Conservation (phyloP, 2,888 invertebrate species). For the Thyatira batis region DNA sequence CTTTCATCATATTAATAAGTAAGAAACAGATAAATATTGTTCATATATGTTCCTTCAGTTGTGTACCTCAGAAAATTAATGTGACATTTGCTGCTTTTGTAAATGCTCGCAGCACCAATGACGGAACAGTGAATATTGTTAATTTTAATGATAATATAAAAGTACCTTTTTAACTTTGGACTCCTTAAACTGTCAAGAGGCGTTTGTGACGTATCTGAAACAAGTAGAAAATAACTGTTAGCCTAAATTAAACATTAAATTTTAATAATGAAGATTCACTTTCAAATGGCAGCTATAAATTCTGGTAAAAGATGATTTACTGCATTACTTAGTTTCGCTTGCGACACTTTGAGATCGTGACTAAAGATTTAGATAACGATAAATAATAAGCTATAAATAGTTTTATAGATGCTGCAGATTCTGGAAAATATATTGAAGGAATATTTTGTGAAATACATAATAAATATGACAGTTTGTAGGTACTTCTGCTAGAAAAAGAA, state of each 20-base stretch:
- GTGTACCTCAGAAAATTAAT: too few relatives aligned
- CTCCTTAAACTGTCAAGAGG: slow-evolving; percentile 57
- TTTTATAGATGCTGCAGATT: not conserved
- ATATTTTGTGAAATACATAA: too few relatives aligned
- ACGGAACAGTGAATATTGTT: slow-evolving; percentile 26
- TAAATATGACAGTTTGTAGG: too few relatives aligned
- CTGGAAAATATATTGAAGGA: too few relatives aligned
- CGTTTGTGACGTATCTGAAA: slow-evolving; percentile 67
- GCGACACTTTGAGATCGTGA: not conserved
- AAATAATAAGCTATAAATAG: not conserved
- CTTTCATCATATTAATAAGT: too few relatives aligned
- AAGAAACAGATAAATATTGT: too few relatives aligned
- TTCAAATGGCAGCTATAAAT: not conserved
- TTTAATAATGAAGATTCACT: not conserved
- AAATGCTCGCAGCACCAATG: slow-evolving; percentile 34
- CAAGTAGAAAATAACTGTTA: slow-evolving; percentile 36
- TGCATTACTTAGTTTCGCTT: not conserved
- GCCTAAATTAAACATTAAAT: not conserved
- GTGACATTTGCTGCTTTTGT: slow-evolving; percentile 38
- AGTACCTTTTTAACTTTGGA: slow-evolving; percentile 70
- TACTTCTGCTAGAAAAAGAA: too few relatives aligned
- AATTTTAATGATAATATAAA: slow-evolving; percentile 9
- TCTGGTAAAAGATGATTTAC: not conserved
- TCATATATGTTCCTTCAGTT: too few relatives aligned
- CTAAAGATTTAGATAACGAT: not conserved